Conservation (phyloP, 2,888 invertebrate species). For the Plagodis dolabraria region DNA sequence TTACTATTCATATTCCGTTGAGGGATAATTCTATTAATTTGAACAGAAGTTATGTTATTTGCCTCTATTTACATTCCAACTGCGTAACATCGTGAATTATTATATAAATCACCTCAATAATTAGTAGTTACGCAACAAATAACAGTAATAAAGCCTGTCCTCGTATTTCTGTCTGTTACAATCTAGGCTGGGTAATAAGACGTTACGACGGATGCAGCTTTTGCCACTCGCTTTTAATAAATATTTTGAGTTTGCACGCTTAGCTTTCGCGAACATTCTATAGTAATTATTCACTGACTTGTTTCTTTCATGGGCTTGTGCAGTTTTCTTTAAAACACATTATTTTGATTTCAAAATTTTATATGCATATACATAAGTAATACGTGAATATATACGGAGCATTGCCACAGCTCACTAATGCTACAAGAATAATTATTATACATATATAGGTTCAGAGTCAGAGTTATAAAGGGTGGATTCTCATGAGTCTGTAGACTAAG, state of each 20-base stretch:
- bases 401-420: no score
- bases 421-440: no score
- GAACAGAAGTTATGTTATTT: conserved; percentile 31
- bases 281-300: no score
- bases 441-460: no score
- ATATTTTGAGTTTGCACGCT: neutral
- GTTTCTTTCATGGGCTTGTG: no score
- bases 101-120: conserved; percentile 39
- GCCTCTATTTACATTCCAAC: conserved; percentile 35
- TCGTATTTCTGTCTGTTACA: conserved; percentile 29
- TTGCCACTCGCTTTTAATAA: conserved; percentile 1
- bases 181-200: conserved; percentile 21
- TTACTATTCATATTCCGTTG: conserved; percentile 45
- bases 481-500: no score
- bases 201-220: conserved; percentile 4
- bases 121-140: conserved; percentile 36
- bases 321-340: no score
- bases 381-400: no score
- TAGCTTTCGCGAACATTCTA: no score
- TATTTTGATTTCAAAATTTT: no score
- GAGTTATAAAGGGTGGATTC: no score
- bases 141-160: conserved; percentile 33
- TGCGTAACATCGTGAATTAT: conserved; percentile 38
- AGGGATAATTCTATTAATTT: conserved; percentile 50
- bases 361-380: no score